Evolutionary conservation across 2,113 vertebrate genomes (phyloP).

Genomic region (Tachysurus fulvidraco): DNA sequence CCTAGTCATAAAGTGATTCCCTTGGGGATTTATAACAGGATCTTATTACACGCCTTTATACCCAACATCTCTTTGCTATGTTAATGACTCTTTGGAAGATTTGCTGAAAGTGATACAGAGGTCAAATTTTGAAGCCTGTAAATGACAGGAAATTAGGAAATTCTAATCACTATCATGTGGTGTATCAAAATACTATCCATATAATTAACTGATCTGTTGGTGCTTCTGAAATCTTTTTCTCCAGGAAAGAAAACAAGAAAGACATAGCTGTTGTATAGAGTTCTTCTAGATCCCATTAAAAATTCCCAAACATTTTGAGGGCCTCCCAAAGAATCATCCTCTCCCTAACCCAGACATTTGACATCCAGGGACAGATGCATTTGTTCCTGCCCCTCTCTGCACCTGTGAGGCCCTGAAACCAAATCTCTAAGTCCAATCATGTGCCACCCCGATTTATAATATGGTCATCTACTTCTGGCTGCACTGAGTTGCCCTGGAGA

Average conservation of each 20-base stretch:
- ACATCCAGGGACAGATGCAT: constrained; percentile 76
- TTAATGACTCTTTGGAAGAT: neutral
- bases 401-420: constrained; percentile 64
- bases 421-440: constrained; percentile 70
- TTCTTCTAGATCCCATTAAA: constrained; percentile 12
- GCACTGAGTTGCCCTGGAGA: constrained; percentile 65
- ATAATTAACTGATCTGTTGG: neutral
- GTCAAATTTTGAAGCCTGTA: neutral
- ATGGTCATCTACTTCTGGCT: constrained; percentile 59
- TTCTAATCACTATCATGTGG: neutral
- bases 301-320: constrained; percentile 11
- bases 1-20: constrained; percentile 12
- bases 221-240: neutral
- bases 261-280: neutral
- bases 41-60: constrained; percentile 44
- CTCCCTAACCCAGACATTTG: constrained; percentile 60
- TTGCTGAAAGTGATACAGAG: neutral
- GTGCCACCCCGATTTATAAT: constrained; percentile 65
- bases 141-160: neutral
- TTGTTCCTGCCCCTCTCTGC: constrained; percentile 53
- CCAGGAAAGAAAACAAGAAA: neutral
- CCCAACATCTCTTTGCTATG: neutral
- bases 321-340: constrained; percentile 40
- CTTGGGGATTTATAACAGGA: constrained; percentile 39
- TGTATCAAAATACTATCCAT: neutral